These are phyloP conservation scores for Phocoena sinus DNA, from an alignment of 2,113 vertebrate species.

Conservation along the genomic window DNA sequence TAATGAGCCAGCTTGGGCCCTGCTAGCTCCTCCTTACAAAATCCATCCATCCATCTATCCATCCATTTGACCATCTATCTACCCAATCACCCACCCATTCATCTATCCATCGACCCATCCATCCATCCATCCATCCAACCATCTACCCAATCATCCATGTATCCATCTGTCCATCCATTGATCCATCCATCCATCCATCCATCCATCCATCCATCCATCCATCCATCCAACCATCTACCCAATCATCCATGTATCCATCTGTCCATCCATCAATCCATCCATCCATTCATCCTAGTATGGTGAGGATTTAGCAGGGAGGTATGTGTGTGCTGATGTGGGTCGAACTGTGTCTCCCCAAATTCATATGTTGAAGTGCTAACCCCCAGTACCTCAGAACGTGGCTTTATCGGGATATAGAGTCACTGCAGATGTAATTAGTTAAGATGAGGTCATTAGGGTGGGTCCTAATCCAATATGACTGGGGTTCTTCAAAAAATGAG, in stretches of 20 bases:
- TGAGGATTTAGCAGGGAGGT: background rate
- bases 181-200: too few relatives aligned
- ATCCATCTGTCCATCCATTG: too few relatives aligned
- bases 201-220: too few relatives aligned
- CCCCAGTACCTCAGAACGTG: background rate
- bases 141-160: too few relatives aligned
- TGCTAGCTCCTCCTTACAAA: background rate
- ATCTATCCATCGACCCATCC: background rate
- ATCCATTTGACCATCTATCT: background rate
- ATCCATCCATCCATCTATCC: background rate
- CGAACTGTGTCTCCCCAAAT: background rate
- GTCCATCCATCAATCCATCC: background rate
- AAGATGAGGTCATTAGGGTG: background rate
- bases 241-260: background rate
- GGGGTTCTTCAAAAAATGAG: background rate
- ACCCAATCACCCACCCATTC: background rate
- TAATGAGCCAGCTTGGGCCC: background rate
- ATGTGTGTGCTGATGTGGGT: background rate
- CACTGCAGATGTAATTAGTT: background rate
- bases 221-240: background rate
- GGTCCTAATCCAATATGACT: background rate
- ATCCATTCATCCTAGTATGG: background rate
- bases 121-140: too few relatives aligned
- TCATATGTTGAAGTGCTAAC: background rate
- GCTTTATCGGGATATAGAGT: background rate